Evolutionary conservation across 2,888 invertebrate genomes (phyloP), one percentile per base, ranked within the genome.

Genomic region (Tribolium freemani): DNA sequence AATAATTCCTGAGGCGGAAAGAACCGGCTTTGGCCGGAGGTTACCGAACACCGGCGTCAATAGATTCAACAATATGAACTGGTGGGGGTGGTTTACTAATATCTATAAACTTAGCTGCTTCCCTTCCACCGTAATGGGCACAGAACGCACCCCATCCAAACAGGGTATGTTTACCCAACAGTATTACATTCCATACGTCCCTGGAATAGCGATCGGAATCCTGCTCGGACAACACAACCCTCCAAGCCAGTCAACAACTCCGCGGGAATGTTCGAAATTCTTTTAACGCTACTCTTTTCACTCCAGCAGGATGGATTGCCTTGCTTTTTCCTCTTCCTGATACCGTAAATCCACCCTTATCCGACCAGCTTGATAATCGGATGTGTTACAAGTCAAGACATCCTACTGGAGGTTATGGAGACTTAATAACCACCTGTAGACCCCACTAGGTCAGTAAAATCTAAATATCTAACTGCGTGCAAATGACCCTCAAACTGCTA

Each of bases 41-140:
- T 66, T 66, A 48, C 71, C 78, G 73, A 66, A 70, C 53, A 45
- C 10, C 69, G 79, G 79, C 81, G 80, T 83, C 84, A 81, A 84
- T 83, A 84, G 79, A 79, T 80, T 81, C 79, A 81, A 81, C 80
- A 81, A 79, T 81, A 80, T 80, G 78, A 75, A 74, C 73, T 71
- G 58, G 66, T 51, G 73, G 75, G 73, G 68, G 57, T 46, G 72
- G 68, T 75, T 56, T 73, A 64, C 71, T 69, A 77, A 75, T 74
- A 74, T 72, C 71, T 69, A 68, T 75, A 69, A 74, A 74, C 69
- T 69, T 69, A 48, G 73, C 70, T 53, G 72, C 50, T 68, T 72
- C 68, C 61, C 72, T 57, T 66, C 71, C 58, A 67, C 66, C 56
- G 13, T 60, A 54, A 53, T 54, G 64, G 54, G 53, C 64, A 48